phyloP scores from a whole-genome alignment of 2,797 vertebrate genomes.

The Chelonia mydas region DNA sequence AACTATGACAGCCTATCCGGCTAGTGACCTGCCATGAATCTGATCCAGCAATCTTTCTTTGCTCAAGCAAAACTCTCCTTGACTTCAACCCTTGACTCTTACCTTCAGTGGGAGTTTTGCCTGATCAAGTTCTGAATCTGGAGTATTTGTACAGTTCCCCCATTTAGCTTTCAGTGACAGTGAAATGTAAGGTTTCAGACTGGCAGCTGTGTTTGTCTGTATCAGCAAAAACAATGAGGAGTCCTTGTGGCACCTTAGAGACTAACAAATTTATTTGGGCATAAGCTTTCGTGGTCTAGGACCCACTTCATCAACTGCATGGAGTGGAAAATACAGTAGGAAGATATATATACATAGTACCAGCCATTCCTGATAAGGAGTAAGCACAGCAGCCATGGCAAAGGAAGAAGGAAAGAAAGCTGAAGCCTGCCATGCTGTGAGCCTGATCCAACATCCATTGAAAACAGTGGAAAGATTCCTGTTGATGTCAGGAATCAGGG shows the following conservation, averaged over 20 bases:
- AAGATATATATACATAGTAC: no score
- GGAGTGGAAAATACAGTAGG: no score
- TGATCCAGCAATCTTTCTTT: background rate
- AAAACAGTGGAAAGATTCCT: background rate
- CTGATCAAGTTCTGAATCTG: background rate
- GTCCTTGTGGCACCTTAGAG: no score
- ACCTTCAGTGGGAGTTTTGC: background rate
- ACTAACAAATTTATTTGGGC: no score
- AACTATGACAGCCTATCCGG: background rate
- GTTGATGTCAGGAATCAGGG: accelerated
- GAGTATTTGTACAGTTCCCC: background rate
- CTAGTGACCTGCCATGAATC: no score
- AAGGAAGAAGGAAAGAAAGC: background rate
- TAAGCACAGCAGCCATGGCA: background rate
- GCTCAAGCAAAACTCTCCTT: background rate
- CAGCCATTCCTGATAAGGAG: background rate
- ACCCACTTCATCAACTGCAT: no score
- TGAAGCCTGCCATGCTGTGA: background rate
- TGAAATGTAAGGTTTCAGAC: background rate
- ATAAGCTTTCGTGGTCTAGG: no score
- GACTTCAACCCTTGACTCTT: background rate
- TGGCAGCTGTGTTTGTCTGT: no score
- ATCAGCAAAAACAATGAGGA: no score
- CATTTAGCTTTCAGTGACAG: background rate
- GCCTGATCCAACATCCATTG: background rate